A percentile compares a stretch with the other conserved stretches of the same genome.
Evolutionary conservation across 2,113 vertebrate species (phyloP).

Genomic region (Dipodomys spectabilis): DNA sequence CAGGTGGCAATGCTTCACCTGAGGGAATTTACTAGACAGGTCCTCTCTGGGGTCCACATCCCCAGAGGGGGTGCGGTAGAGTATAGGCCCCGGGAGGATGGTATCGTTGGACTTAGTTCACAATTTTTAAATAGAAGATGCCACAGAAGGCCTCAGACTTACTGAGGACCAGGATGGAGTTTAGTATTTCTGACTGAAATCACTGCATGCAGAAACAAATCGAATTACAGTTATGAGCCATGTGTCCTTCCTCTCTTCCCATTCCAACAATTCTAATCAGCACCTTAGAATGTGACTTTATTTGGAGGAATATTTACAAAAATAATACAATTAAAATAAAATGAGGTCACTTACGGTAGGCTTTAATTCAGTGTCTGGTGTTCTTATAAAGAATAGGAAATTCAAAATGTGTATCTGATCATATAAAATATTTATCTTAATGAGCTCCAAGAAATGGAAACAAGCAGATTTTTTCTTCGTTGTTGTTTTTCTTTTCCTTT

Average conservation of each 20-base stretch:
- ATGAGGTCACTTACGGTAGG: neutral
- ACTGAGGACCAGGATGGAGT: neutral
- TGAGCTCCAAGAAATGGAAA: too few species aligned
- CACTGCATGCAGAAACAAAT: neutral
- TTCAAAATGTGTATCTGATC: neutral
- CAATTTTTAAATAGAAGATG: neutral
- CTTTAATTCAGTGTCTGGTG: neutral
- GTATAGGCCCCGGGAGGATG: fast-evolving
- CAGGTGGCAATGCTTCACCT: slow-evolving; percentile 46
- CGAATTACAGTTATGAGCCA: neutral
- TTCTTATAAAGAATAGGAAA: neutral
- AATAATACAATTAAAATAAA: neutral
- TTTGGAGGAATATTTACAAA: neutral
- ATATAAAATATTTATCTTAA: too few species aligned
- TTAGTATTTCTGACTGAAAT: neutral
- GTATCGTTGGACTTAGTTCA: neutral
- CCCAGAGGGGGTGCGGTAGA: neutral
- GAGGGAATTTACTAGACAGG: fast-evolving
- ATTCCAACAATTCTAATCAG: neutral
- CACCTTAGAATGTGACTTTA: neutral
- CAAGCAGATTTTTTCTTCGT: too few species aligned
- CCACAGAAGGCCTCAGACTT: neutral
- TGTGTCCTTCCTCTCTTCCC: neutral
- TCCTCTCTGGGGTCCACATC: neutral
- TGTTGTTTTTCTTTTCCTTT: too few species aligned